Conservation (phyloP, 2,888 invertebrate genomes). For the Anorthoa munda region DNA sequence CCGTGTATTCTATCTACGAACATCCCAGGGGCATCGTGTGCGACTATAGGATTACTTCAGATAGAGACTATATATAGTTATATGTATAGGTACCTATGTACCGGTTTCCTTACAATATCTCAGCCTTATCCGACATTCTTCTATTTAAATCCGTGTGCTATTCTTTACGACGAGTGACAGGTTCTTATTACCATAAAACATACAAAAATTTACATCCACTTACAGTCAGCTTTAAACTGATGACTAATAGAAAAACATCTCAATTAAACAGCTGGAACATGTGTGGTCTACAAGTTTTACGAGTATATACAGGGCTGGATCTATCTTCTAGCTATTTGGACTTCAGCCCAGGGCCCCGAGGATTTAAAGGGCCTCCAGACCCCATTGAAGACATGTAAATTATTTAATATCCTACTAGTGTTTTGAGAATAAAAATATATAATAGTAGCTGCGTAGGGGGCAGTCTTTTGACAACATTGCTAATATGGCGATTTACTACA, state of each 20-base stretch:
- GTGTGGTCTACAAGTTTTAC: neutral
- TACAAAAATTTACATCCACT: neutral
- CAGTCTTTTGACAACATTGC: no score
- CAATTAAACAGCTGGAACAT: no score
- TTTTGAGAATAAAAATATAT: no score
- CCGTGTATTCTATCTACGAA: neutral
- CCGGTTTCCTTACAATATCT: neutral
- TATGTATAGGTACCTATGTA: neutral
- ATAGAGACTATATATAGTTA: neutral
- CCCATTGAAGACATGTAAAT: no score
- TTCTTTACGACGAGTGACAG: neutral
- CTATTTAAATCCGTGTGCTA: neutral
- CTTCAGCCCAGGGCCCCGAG: no score
- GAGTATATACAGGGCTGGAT: no score
- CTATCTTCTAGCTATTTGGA: no score
- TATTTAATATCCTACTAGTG: no score
- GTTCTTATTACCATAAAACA: neutral
- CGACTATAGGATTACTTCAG: slow-evolving; percentile 22
- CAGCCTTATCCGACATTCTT: neutral
- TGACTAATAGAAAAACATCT: neutral
- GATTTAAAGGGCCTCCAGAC: no score
- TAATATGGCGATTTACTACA: no score
- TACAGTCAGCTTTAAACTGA: neutral
- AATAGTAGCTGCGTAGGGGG: no score
- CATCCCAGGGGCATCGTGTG: slow-evolving; percentile 25